phyloP scores from a whole-genome alignment of 2,113 vertebrate genomes.

The Holacanthus passer region DNA sequence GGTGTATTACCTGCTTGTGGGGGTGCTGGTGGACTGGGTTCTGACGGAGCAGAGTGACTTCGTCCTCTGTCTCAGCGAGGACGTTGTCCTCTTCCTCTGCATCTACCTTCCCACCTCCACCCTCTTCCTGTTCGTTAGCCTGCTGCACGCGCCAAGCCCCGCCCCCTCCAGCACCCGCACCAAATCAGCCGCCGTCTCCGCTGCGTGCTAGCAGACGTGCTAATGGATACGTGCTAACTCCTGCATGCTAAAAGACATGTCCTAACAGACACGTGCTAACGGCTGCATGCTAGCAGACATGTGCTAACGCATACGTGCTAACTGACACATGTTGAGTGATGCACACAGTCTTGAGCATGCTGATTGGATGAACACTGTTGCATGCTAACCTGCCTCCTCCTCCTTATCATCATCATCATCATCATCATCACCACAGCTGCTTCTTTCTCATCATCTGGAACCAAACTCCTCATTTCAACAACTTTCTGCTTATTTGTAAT shows the following conservation, averaged over 20 bases:
- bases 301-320: slow-evolving; percentile 16
- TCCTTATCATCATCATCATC: slow-evolving; percentile 32
- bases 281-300: neutral
- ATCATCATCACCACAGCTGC: slow-evolving; percentile 24
- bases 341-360: neutral
- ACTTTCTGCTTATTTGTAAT: slow-evolving; percentile 32
- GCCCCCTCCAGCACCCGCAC: slow-evolving; percentile 24
- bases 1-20: slow-evolving; percentile 94
- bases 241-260: slow-evolving; percentile 10
- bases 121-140: slow-evolving; percentile 91
- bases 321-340: slow-evolving; percentile 23
- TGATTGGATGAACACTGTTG: neutral
- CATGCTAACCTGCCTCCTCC: slow-evolving; percentile 18
- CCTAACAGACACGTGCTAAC: slow-evolving; percentile 14
- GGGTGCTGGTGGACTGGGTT: slow-evolving; percentile 93
- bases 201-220: slow-evolving; percentile 48
- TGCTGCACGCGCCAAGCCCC: slow-evolving; percentile 87
- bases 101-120: slow-evolving; percentile 94
- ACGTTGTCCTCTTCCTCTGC: slow-evolving; percentile 94
- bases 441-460: neutral
- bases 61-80: slow-evolving; percentile 91
- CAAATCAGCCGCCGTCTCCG: slow-evolving; percentile 80
- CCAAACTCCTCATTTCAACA: neutral
- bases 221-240: slow-evolving; percentile 16
- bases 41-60: slow-evolving; percentile 89